Evolutionary conservation across 1,140 invertebrate species (phyloP), one percentile per base, ranked within the genome.

Genomic region (Pogonomyrmex barbatus): DNA sequence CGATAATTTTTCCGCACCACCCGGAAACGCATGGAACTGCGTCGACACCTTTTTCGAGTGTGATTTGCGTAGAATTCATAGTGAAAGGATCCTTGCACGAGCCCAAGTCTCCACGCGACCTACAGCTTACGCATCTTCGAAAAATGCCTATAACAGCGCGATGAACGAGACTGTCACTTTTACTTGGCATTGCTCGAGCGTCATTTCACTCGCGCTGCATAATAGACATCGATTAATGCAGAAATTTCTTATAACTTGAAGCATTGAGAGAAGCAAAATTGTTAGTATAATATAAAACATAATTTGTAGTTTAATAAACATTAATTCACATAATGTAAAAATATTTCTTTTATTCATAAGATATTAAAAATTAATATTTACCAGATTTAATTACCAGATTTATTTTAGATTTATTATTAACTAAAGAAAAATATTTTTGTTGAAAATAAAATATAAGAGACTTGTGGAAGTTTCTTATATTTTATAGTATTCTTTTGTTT

Each of bases 1-100:
- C 98, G 36, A 98, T 96, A 58, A 98, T 97, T 96, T 99, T 99
- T 9, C 97, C 97, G 92, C 98, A 99, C 98, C 98, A 99, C 45
- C 98, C 98, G 8, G 98, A 98, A 10, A 97, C 97, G 93, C 98
- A 99, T 0, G 98, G 98, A 8, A 97, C 96, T 2, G 97, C 96
- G 87, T 97, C 96, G 0, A 98, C 96, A 6, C 98, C 97, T 71
- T 95, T 95, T 91, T 97, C 96, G 30, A 95, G 94, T 70, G 97
- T 96, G 39, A 97, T 96, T 88, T 97, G 95, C 1, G 97, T 97
- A 0, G 97, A 96, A 95, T 98, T 98, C 89, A 96, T 96, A 24
- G 94, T 96, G 91, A 98, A 98, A 33, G 97, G 97, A 96, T 99
- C 98, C 92, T 98, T 98, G 93, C 98, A 99, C 65, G 97, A 97